phyloP scores from a whole-genome alignment of 1,140 invertebrate species.

The Drosophila elegans region DNA sequence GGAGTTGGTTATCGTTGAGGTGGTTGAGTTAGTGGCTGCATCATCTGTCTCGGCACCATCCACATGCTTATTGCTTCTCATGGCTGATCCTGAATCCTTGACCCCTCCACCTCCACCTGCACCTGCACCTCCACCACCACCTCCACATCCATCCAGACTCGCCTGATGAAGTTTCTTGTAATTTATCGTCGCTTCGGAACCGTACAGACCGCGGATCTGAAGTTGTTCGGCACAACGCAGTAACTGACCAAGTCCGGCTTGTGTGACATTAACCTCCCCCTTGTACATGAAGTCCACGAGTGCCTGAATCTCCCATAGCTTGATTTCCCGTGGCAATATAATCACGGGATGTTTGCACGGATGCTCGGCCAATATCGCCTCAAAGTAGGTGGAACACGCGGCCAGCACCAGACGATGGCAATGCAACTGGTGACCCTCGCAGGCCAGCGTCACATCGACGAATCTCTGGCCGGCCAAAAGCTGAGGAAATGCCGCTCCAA shows the following conservation, averaged over 20 bases:
- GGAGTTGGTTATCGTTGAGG: slow-evolving; percentile 65
- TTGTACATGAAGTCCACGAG: slow-evolving; percentile 95
- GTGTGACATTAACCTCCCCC: slow-evolving; percentile 93
- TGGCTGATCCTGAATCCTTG: slow-evolving; percentile 14
- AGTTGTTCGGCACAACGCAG: slow-evolving; percentile 92
- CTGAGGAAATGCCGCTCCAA: slow-evolving; percentile 85
- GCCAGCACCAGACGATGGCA: slow-evolving; percentile 95
- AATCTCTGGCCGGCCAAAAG: slow-evolving; percentile 93
- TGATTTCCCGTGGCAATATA: slow-evolving; percentile 89
- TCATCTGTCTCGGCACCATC: slow-evolving; percentile 67
- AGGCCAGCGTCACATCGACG: slow-evolving; percentile 95
- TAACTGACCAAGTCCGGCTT: slow-evolving; percentile 91
- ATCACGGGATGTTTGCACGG: slow-evolving; percentile 94
- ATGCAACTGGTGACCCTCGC: slow-evolving; percentile 93
- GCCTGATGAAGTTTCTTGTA: slow-evolving; percentile 79
- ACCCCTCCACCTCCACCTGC: not conserved
- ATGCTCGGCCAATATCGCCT: slow-evolving; percentile 91
- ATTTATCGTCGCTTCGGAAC: slow-evolving; percentile 85
- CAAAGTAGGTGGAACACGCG: slow-evolving; percentile 93
- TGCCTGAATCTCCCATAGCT: slow-evolving; percentile 91
- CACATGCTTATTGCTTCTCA: slow-evolving; percentile 12
- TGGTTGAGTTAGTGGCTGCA: slow-evolving; percentile 71
- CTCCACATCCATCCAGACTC: slow-evolving; percentile 10
- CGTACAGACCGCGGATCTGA: slow-evolving; percentile 89
- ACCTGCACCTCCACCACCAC: no score